These are phyloP conservation scores for Origma solitaria DNA, from an alignment of 2,113 vertebrate genomes.

Conservation along the genomic window DNA sequence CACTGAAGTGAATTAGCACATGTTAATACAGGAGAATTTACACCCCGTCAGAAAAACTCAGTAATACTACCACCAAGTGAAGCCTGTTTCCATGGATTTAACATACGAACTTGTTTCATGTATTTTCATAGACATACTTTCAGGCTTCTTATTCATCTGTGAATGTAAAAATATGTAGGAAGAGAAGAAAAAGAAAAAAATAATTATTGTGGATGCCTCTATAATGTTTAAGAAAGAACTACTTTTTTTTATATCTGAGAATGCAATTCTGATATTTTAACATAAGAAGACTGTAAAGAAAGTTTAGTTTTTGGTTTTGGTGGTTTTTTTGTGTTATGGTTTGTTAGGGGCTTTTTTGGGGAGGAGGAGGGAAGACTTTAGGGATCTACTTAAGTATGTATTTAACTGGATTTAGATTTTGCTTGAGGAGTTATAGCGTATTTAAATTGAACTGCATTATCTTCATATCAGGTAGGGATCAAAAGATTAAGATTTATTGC, in stretches of 20 bases:
- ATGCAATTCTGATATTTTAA: constrained; percentile 9
- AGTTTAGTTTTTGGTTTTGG: neutral
- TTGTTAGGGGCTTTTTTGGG: neutral
- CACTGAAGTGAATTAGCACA: neutral
- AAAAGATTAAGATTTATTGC: neutral
- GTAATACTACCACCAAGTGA: neutral
- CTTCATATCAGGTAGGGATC: neutral
- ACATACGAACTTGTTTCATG: neutral
- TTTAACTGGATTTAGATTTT: constrained; percentile 57
- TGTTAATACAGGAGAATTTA: neutral
- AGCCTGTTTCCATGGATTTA: neutral
- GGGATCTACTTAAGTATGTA: constrained; percentile 14
- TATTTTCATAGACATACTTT: neutral
- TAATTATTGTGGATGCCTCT: neutral
- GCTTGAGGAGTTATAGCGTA: neutral
- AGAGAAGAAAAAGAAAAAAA: neutral
- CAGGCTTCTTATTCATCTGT: neutral
- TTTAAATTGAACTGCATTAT: constrained; percentile 1
- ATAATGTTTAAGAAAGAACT: constrained; percentile 21
- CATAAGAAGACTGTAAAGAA: neutral
- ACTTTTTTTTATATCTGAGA: constrained; percentile 2
- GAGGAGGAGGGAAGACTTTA: neutral
- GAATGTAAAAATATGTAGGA: neutral
- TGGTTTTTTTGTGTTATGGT: neutral
- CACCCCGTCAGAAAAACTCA: neutral